Conservation (phyloP, 1,140 invertebrate genomes). For the Drosophila navojoa region DNA sequence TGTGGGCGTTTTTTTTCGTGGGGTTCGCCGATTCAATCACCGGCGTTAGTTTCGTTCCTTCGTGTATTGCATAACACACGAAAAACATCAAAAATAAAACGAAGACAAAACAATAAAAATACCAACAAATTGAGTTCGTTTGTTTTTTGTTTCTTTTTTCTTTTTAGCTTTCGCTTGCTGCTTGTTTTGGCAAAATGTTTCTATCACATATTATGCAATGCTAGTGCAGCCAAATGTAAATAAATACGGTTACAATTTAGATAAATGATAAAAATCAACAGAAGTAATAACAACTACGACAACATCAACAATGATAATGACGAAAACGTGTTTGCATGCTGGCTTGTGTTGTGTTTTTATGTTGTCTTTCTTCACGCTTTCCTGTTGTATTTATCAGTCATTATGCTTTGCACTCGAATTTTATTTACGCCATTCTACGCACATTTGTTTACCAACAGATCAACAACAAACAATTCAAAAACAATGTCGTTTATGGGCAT, state of each 20-base stretch:
- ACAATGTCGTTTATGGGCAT: conserved; percentile 34
- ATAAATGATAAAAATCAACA: background rate
- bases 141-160: conserved; percentile 26
- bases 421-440: conserved; percentile 59
- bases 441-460: conserved; percentile 74
- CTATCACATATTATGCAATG: conserved; percentile 68
- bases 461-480: conserved; percentile 44
- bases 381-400: conserved; percentile 50
- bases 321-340: conserved; percentile 58
- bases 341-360: conserved; percentile 32
- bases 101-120: conserved; percentile 22
- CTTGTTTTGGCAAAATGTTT: conserved; percentile 60
- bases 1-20: conserved; percentile 22
- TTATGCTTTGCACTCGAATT: conserved; percentile 43
- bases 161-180: conserved; percentile 41
- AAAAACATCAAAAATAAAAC: conserved; percentile 13
- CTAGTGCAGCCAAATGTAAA: conserved; percentile 17
- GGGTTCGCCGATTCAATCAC: conserved; percentile 14
- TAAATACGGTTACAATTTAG: conserved; percentile 19
- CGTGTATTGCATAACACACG: conserved; percentile 51
- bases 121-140: conserved; percentile 28
- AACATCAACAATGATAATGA: conserved; percentile 18
- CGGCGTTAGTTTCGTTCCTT: conserved; percentile 26
- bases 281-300: conserved; percentile 11
- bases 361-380: conserved; percentile 11